Base-by-base conservation (phyloP, 1,140 invertebrate species). In the Trichonephila clavipes region DNA sequence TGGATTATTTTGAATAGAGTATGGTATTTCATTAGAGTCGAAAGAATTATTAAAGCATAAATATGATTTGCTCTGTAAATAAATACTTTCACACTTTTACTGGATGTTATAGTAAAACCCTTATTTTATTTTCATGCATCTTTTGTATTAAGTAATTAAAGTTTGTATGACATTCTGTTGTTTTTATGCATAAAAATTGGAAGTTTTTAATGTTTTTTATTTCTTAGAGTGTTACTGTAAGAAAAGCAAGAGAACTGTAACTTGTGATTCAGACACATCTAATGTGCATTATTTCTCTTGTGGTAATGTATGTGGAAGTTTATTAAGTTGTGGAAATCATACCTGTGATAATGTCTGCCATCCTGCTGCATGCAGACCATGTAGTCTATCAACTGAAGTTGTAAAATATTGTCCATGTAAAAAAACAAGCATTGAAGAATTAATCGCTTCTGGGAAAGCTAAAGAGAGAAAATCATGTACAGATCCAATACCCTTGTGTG, bases 401-500 rank as follows among this genome's bases (percentile, higher is more conserved):
- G 96, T 99, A 16, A 97, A 96, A 12, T 96, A 96, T n/a, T 99
- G 99, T 95, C 98, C 97, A 1, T 99, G 99, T 96, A 98, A 98
- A 0, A 97, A 98, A 95, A 98, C 97, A 10, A 95, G 95, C 3
- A 94, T 97, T 21, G 72, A 94, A 51, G 95, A 96, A 14, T 94
- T 96, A 5, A 94, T 94, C 18, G 58, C 44, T 40, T 19, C 28
- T 85, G 81, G 89, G 83, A 40, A 94, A 58, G 21, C 77, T 88
- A 83, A 92, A 6, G 19, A 91, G 83, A 62, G 97, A 94, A 96
- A 96, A 64, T 97, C 96, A 18, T 99, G 99, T 95, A 96, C 97
- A 10, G 98, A 99, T 96, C 97, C 98, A 0, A 97, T 99, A 94
- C 98, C 98, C 0, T 97, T 97, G 34, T 99, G 99, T 96, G 97